Base-by-base conservation (phyloP, 2,113 vertebrate species). In the Thryonomys swinderianus region DNA sequence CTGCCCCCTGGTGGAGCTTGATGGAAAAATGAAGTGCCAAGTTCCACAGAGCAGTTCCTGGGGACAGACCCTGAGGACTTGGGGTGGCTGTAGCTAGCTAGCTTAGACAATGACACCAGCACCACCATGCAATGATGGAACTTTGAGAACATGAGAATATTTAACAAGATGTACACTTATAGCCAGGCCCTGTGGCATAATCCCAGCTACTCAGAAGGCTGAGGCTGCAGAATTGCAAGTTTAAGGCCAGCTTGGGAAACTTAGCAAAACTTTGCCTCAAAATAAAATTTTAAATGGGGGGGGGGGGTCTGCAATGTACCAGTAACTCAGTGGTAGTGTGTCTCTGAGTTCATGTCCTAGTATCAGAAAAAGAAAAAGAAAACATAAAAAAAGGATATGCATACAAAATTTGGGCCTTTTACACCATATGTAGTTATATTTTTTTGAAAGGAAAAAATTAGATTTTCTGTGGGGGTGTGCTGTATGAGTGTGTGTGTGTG, bases 1-100 rank as follows among this genome's bases (percentile, higher is more conserved):
- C 55, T 92, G 94, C 94, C 96, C 34, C 67, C 96, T 91, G 67
- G 84, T 97, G 96, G 90, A 89, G n/a, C 34, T 74, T 30, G 59
- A 0, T n/a, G 17, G 14, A 62, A 7, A 27, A 61, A 88, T 10
- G 45, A 87, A 92, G 64, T 53, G 17, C 37, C 42, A 74, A 80
- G 30, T 48, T 66, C 57, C 51, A 90, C 81, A 32, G 32, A 79
- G 27, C 9, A 57, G n/a, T 67, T 48, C 62, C 57, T 34, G 62
- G 25, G 25, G 34, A 25, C 34, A 79, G 32, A 91, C 34, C 71
- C 5, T 83, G 34, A 30, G 18, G 37, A 45, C 80, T 73, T 71
- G 74, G 30, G n/a, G 12, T n/a, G n/a, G n/a, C n/a, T n/a, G n/a
- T n/a, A n/a, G n/a, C n/a, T n/a, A 88, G 55, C 25, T 25, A 88